Base-by-base conservation (phyloP, 2,113 vertebrate species). In the Origma solitaria region DNA sequence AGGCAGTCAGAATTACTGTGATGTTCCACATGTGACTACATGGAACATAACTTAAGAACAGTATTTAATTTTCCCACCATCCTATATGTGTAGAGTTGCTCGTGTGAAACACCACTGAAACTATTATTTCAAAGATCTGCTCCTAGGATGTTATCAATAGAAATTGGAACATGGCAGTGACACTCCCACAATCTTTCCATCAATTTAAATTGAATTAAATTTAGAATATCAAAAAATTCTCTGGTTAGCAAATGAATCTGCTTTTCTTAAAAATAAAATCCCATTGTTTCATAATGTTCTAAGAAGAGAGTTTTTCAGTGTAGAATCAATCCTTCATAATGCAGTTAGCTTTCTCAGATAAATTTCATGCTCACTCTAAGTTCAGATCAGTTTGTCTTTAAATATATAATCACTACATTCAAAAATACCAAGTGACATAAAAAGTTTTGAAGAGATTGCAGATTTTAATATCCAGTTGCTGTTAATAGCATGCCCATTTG, bases 381-480 rank as follows among this genome's bases (percentile, higher is more conserved):
- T 68, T 75, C 73, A 91, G 40, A 84, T 79, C 54, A 54, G 15
- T 44, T 31, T 56, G 30, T 82, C 70, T 89, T 90, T 73, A 77
- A 85, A 80, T 85, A 21, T 6, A 23, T 73, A 73, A 70, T 70
- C 56, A 49, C 54, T 76, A 71, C 35, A 50, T 86, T 78, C 33
- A 86, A 83, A 95, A 92, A 81, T 83, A 80, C 50, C 17, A 65
- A 60, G 75, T 86, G 90, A 73, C 54, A 65, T 45, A 35, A 76
- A 85, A 94, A 44, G 38, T 68, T 69, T 42, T 49, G 38, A 91
- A 70, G 58, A 82, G 35, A 57, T 24, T 58, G 30, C 83, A 83
- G 40, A 83, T 92, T 82, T 95, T 90, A 92, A 86, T 86, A 88
- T 85, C n/a, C 17, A 64, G 8, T 80, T 89, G 38, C 87, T 82